Base-by-base conservation (phyloP, 2,888 invertebrate genomes). In the Plebejus melissa region DNA sequence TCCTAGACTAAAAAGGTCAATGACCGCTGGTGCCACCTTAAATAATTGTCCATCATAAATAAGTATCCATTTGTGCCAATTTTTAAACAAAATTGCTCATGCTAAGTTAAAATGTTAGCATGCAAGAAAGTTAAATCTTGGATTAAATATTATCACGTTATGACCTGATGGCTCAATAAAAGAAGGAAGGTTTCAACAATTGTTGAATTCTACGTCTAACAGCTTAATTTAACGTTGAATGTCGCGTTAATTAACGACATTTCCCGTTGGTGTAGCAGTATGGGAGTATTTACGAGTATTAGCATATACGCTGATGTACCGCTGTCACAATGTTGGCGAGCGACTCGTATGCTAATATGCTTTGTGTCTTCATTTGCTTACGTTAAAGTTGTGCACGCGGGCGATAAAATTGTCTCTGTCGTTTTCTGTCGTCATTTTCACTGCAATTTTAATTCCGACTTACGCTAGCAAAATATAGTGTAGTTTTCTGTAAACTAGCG, bases 321-420 rank as follows among this genome's bases (percentile, higher is more conserved):
- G 58, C 58, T 58, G 58, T 58, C 58, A 58, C 58, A 65, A 65
- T 36, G 65, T 65, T 65, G 65, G 65, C 32, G 65, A 36, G 32
- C 65, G 65, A 22, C 32, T 65, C 65, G 65, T 65, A 65, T 65
- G 65, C 65, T 32, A 65, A 65, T 65, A 13, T 36, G 13, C 5
- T 65, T 54, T 28, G 9, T 36, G 65, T 65, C 65, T 65, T 65
- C 32, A 65, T 65, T 65, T 65, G 60, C 60, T 65, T 36, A 65
- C 65, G 65, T 9, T 65, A 5, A 60, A 32, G 54, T 54, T 54
- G 54, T 16, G 54, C 54, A 16, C 13, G 1, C 54, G 54, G 54
- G 54, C 54, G 54, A 54, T 16, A 16, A 54, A 54, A 54, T 16
- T 54, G 54, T 54, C 54, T 54, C 54, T 54, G 54, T 54, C 54